Conservation (phyloP, 2,113 vertebrate genomes). For the Colossoma macropomum region DNA sequence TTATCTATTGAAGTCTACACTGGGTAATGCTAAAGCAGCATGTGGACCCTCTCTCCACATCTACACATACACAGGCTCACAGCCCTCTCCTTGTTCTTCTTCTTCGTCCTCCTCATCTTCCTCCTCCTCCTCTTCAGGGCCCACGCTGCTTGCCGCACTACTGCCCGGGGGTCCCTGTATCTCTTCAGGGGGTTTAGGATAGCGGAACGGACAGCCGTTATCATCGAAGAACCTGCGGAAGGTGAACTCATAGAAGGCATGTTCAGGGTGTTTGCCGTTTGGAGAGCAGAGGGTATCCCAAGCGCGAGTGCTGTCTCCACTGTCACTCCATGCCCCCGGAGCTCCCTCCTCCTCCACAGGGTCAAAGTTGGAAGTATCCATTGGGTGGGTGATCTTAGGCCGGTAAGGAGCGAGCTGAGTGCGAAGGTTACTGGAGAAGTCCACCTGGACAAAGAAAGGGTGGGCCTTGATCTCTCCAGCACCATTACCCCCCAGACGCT, state of each 20-base stretch:
- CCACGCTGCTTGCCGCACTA: constrained; percentile 48
- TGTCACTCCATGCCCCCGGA: constrained; percentile 86
- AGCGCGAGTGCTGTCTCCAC: constrained; percentile 86
- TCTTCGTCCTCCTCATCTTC: constrained; percentile 64
- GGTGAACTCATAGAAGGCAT: constrained; percentile 98
- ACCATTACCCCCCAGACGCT: constrained; percentile 89
- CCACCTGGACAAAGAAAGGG: constrained; percentile 87
- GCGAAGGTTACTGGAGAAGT: constrained; percentile 93
- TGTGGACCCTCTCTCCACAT: constrained; percentile 20
- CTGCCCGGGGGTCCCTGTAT: constrained; percentile 48
- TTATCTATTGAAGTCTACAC: constrained; percentile 23
- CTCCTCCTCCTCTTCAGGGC: constrained; percentile 53
- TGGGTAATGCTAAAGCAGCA: constrained; percentile 27
- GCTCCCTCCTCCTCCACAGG: constrained; percentile 92
- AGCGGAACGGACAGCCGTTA: constrained; percentile 93
- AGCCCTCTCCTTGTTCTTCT: constrained; percentile 82
- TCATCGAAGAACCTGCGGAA: constrained; percentile 98
- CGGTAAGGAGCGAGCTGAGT: constrained; percentile 93
- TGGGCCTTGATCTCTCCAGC: constrained; percentile 95
- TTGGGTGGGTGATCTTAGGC: constrained; percentile 95
- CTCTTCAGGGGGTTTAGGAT: constrained; percentile 88
- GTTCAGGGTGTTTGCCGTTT: constrained; percentile 90
- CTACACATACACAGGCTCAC: constrained; percentile 95
- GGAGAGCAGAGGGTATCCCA: constrained; percentile 87
- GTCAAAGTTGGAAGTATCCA: constrained; percentile 99